A percentile compares a stretch with the other conserved stretches of the same genome.
phyloP scores from a whole-genome alignment of 2,888 invertebrate species.

The Syritta pipiens region DNA sequence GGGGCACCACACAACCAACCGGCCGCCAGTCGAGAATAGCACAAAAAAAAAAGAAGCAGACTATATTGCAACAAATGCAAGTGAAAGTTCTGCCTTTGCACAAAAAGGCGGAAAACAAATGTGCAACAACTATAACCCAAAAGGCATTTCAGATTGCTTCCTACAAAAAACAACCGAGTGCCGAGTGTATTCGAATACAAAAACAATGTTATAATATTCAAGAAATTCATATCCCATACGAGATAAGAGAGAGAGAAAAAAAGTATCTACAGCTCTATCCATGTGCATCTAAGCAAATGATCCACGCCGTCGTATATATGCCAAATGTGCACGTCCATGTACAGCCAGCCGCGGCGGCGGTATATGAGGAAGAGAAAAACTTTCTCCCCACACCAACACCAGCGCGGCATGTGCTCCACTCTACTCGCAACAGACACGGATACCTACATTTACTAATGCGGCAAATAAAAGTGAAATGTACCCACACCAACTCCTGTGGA shows the following conservation, averaged over 20 bases:
- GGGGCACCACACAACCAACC: neutral
- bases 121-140: conserved; percentile 55
- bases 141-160: conserved; percentile 54
- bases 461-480: conserved; percentile 68
- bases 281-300: conserved; percentile 55
- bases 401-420: neutral
- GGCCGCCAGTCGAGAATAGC: conserved; percentile 22
- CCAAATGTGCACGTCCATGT: conserved; percentile 38
- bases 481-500: no score
- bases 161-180: conserved; percentile 38
- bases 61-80: conserved; percentile 45
- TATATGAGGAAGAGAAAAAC: conserved; percentile 68
- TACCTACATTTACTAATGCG: conserved; percentile 41
- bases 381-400: conserved; percentile 60
- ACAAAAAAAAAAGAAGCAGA: conserved; percentile 21
- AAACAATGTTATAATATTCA: conserved; percentile 48
- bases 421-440: conserved; percentile 13
- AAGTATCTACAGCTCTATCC: conserved; percentile 24
- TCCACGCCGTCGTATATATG: conserved; percentile 53
- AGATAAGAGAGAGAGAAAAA: conserved; percentile 16
- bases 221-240: conserved; percentile 34
- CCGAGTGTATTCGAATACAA: no score
- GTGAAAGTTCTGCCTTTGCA: conserved; percentile 64
- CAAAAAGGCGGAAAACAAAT: conserved; percentile 65
- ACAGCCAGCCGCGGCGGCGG: conserved; percentile 1